Evolutionary conservation across 2,797 vertebrate species (phyloP).

Genomic region (Malurus splendens): DNA sequence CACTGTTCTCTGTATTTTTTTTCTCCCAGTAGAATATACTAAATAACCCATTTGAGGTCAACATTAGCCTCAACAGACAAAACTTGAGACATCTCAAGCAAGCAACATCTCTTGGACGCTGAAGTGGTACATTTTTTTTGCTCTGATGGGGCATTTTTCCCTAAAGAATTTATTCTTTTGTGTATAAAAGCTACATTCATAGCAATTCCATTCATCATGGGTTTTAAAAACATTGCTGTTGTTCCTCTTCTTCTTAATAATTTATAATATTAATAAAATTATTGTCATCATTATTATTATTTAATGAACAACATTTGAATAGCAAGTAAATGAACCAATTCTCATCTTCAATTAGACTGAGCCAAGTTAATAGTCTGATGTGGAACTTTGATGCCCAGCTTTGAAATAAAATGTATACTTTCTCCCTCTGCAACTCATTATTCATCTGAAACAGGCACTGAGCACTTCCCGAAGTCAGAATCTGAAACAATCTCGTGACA

Average conservation of each 20-base stretch:
- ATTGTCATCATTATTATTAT: neutral
- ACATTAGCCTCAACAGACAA: neutral
- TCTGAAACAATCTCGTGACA: neutral
- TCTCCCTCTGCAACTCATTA: neutral
- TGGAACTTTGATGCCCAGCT: neutral
- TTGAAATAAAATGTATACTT: neutral
- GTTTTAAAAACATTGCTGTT: neutral
- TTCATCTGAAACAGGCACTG: neutral
- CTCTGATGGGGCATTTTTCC: neutral
- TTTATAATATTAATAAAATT: neutral
- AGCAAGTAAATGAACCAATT: neutral
- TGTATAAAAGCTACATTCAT: neutral
- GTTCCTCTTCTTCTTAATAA: neutral
- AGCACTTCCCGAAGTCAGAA: neutral
- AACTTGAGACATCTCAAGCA: neutral
- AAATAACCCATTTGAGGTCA: neutral
- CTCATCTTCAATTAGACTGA: neutral
- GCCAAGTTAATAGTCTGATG: neutral
- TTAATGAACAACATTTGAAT: neutral
- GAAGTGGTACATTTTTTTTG: neutral
- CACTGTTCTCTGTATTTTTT: neutral
- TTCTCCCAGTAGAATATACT: neutral
- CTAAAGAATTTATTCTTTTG: neutral
- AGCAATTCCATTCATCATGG: neutral
- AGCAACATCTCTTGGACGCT: neutral